Conservation (phyloP, 2,113 vertebrate genomes). For the Leucoraja erinaceus region DNA sequence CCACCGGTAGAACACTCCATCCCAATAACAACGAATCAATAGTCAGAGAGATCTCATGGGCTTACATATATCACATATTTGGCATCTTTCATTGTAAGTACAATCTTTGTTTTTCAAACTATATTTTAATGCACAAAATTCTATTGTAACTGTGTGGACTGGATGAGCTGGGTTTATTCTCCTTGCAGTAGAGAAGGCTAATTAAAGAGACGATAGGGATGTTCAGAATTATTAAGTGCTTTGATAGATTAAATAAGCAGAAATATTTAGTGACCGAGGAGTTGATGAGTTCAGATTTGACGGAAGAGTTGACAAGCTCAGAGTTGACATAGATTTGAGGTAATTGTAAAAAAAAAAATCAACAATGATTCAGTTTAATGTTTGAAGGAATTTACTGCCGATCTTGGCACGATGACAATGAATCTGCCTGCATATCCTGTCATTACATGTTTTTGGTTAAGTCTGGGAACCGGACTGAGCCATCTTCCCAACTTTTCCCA, state of each 20-base stretch:
- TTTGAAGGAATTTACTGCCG: too few species aligned
- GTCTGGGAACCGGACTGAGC: too few species aligned
- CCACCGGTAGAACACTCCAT: background rate
- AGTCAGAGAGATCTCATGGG: background rate
- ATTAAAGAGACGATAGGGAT: background rate
- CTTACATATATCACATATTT: background rate
- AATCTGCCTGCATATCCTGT: too few species aligned
- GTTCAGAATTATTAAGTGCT: background rate
- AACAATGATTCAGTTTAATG: too few species aligned
- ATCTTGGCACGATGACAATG: too few species aligned
- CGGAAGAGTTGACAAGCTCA: too few species aligned
- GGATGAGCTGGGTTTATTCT: too few species aligned
- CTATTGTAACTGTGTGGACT: background rate
- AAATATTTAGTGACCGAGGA: background rate
- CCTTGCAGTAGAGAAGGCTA: background rate
- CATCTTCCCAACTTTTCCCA: too few species aligned
- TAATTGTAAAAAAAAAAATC: too few species aligned
- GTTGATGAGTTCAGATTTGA: too few species aligned
- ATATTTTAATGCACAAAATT: background rate
- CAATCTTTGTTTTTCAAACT: conserved; percentile 2
- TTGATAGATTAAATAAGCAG: background rate
- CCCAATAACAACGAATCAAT: conserved; percentile 21
- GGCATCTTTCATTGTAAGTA: background rate
- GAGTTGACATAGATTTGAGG: too few species aligned
- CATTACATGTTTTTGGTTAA: too few species aligned